phyloP scores from a whole-genome alignment of 2,888 invertebrate genomes.

The Chrysodeixis includens region DNA sequence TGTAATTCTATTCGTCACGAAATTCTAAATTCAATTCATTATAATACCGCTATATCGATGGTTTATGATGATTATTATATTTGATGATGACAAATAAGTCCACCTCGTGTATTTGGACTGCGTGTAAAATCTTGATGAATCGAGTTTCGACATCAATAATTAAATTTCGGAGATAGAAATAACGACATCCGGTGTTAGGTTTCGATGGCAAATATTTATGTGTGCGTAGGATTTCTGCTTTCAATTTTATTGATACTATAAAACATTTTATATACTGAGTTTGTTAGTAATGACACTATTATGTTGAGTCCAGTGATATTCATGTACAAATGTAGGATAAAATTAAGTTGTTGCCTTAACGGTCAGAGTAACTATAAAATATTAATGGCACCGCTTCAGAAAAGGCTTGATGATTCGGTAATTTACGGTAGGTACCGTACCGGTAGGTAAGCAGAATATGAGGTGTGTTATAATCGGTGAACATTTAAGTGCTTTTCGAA shows the following conservation, averaged over 20 bases:
- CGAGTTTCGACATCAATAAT: constrained; percentile 60
- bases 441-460: constrained; percentile 7
- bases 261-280: constrained; percentile 57
- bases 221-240: constrained; percentile 67
- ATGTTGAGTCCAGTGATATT: constrained; percentile 62
- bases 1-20: constrained; percentile 51
- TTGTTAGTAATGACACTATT: constrained; percentile 58
- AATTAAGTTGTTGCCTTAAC: constrained; percentile 53
- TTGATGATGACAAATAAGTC: constrained; percentile 63
- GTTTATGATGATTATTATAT: constrained; percentile 65
- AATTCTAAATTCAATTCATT: constrained; percentile 55
- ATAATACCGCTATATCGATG: constrained; percentile 55
- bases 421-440: too few relatives aligned
- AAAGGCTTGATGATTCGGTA: constrained; percentile 39
- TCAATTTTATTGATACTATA: constrained; percentile 68
- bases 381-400: constrained; percentile 47
- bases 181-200: constrained; percentile 69
- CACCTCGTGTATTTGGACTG: constrained; percentile 57
- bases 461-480: constrained; percentile 11
- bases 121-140: constrained; percentile 62
- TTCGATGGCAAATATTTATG: constrained; percentile 61
- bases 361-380: constrained; percentile 44
- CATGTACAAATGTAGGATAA: constrained; percentile 58
- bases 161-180: constrained; percentile 63
- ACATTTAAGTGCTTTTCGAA: constrained; percentile 26